phyloP scores from a whole-genome alignment of 2,797 vertebrate genomes.

The Helostoma temminkii region DNA sequence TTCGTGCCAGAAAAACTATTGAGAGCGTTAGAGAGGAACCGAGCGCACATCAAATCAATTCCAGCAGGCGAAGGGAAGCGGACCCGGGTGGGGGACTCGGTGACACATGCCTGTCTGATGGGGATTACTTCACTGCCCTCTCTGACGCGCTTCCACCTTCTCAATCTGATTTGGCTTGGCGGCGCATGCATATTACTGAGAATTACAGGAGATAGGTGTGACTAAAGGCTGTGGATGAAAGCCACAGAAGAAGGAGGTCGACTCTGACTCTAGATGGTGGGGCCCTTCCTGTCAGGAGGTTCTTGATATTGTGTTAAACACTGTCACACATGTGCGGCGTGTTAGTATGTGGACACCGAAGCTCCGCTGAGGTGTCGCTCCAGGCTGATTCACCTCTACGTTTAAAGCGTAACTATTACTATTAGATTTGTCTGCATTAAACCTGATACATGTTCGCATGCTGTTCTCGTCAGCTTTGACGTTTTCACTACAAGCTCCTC shows the following conservation, averaged over 20 bases:
- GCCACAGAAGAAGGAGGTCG: slow-evolving; percentile 40
- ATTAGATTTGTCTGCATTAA: slow-evolving; percentile 28
- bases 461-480: slow-evolving; percentile 39
- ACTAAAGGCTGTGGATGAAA: slow-evolving; percentile 46
- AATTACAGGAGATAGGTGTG: slow-evolving; percentile 59
- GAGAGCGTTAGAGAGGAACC: slow-evolving; percentile 58
- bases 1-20: slow-evolving; percentile 36
- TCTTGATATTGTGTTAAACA: slow-evolving; percentile 42
- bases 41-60: slow-evolving; percentile 73
- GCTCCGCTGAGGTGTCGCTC: slow-evolving; percentile 33
- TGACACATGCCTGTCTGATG: slow-evolving; percentile 63
- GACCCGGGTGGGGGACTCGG: slow-evolving; percentile 46
- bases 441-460: slow-evolving; percentile 41
- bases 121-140: slow-evolving; percentile 65
- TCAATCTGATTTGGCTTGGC: slow-evolving; percentile 67
- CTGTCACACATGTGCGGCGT: slow-evolving; percentile 37
- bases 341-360: slow-evolving; percentile 50
- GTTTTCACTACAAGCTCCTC: slow-evolving; percentile 20
- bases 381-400: slow-evolving; percentile 22
- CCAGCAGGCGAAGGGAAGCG: slow-evolving; percentile 49
- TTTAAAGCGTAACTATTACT: slow-evolving; percentile 18
- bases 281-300: slow-evolving; percentile 31
- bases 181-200: slow-evolving; percentile 60
- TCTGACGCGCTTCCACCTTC: slow-evolving; percentile 52
- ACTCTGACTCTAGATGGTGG: slow-evolving; percentile 18